phyloP scores from a whole-genome alignment of 2,888 invertebrate genomes.

The Apamea anceps region DNA sequence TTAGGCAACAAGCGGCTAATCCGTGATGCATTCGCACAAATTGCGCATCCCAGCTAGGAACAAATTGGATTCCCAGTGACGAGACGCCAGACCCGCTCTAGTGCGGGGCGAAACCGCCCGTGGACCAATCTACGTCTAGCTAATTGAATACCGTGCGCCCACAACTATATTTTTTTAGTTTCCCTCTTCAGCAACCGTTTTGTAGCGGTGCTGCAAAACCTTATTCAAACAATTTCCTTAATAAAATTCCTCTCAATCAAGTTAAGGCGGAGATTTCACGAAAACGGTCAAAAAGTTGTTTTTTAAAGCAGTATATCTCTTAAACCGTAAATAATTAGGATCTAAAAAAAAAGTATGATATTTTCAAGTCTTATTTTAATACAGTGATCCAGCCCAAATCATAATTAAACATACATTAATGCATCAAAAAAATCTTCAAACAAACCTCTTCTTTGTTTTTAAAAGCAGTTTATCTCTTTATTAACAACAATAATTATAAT shows the following conservation, averaged over 20 bases:
- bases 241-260: slow-evolving; percentile 10
- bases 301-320: too few relatives aligned
- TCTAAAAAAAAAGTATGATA: too few relatives aligned
- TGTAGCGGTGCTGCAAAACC: not conserved
- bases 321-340: too few relatives aligned
- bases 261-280: too few relatives aligned
- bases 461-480: too few relatives aligned
- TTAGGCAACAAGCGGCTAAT: slow-evolving; percentile 67
- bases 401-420: too few relatives aligned
- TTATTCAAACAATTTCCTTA: not conserved
- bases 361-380: too few relatives aligned
- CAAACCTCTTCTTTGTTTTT: too few relatives aligned
- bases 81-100: slow-evolving; percentile 56
- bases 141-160: slow-evolving; percentile 42
- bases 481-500: too few relatives aligned
- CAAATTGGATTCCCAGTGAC: slow-evolving; percentile 76
- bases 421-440: too few relatives aligned
- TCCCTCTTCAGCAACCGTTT: slow-evolving; percentile 8
- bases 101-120: slow-evolving; percentile 27
- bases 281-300: too few relatives aligned
- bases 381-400: too few relatives aligned
- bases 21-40: slow-evolving; percentile 75
- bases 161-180: slow-evolving; percentile 7
- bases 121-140: slow-evolving; percentile 39
- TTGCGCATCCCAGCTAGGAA: slow-evolving; percentile 71